Base-by-base conservation (phyloP, 2,888 invertebrate genomes). In the Barypeithes pellucidus region DNA sequence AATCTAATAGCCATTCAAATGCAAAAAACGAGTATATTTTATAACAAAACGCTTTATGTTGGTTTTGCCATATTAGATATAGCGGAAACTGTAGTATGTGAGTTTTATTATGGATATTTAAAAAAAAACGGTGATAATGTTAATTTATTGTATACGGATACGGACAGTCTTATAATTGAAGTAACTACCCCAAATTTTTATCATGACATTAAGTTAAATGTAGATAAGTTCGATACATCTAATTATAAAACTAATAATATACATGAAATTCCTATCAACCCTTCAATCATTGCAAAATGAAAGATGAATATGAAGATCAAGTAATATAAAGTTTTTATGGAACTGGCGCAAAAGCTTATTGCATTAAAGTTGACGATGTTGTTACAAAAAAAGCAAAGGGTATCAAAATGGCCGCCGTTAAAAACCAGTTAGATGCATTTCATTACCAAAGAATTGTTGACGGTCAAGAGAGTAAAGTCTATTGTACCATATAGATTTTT, bases 191-290 rank as follows among this genome's bases (percentile, higher is more conserved):
- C 8, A 14, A 14, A 43, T 43, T n/a, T 16, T n/a, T 43, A 43
- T 14, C 2, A 43, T 12, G 43, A 20, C 12, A 54, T 36, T 3
- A 36, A 36, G 2, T 36, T 11, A 54, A 4, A n/a, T n/a, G 1
- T 7, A n/a, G 54, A 54, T 29, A 22, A 54, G 11, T 54, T 54
- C 14, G 20, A 54, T 29, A 54, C 54, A 1, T 54, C 18, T 18
- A 54, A 54, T 14, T 54, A n/a, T 54, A 16, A 18, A 1, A 8
- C 4, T 5, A 14, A 29, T 54, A 54, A 54, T 54, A 29, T n/a
- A 2, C 8, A 29, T 54, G 54, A 14, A 3, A 29, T 54, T 1
- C 54, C n/a, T 3, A 16, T n/a, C 11, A 54, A 1, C 11, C 8
- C 12, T 3, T 22, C 54, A 2, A 14, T 18, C 2, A 14, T 50